phyloP scores from a whole-genome alignment of 2,888 invertebrate genomes.

The Baccha elongata region DNA sequence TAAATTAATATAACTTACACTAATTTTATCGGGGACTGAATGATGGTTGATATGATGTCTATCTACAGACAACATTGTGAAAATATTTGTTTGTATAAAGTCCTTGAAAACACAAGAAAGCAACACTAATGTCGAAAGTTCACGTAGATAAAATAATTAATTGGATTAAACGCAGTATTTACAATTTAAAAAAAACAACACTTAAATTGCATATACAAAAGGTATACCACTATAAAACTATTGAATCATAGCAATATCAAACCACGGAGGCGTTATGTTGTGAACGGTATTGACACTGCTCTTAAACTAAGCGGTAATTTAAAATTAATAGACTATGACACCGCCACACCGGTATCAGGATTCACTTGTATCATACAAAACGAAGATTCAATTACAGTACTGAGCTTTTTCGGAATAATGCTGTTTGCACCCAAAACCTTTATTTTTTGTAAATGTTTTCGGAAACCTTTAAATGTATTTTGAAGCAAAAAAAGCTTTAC shows the following conservation, averaged over 20 bases:
- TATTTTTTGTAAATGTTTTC: slow-evolving; percentile 6
- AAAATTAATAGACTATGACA: slow-evolving; percentile 34
- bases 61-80: slow-evolving; percentile 59
- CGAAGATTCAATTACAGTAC: slow-evolving; percentile 29
- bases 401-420: slow-evolving; percentile 67
- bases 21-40: slow-evolving; percentile 59
- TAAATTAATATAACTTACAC: slow-evolving; percentile 64
- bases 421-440: slow-evolving; percentile 47
- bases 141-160: slow-evolving; percentile 29
- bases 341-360: slow-evolving; percentile 26
- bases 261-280: neutral
- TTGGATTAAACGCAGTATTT: slow-evolving; percentile 55
- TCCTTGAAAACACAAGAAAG: slow-evolving; percentile 28
- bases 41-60: slow-evolving; percentile 62
- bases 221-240: slow-evolving; percentile 4
- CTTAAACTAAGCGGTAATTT: slow-evolving; percentile 44
- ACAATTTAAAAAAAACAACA: slow-evolving; percentile 8
- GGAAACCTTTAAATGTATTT: slow-evolving; percentile 1
- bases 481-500: slow-evolving; percentile 11
- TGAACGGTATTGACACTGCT: slow-evolving; percentile 26
- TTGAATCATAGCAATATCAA: neutral
- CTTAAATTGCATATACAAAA: slow-evolving; percentile 23
- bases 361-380: slow-evolving; percentile 11
- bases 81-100: neutral
- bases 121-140: slow-evolving; percentile 33